Evolutionary conservation across 2,113 vertebrate genomes (phyloP).

Genomic region (Campylorhamphus procurvoides): DNA sequence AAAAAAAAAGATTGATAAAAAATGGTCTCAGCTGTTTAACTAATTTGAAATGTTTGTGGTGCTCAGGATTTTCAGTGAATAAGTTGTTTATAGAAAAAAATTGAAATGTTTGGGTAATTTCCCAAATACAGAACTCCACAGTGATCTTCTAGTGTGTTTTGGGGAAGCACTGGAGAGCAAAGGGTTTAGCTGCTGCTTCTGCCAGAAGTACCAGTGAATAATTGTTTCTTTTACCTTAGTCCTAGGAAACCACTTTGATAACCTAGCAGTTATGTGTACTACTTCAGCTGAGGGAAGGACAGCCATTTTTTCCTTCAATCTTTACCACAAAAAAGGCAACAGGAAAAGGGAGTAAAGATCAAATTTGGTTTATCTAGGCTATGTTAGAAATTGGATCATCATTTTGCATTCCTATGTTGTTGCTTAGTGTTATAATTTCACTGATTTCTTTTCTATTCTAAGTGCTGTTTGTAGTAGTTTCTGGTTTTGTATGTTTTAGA

Average conservation of each 20-base stretch:
- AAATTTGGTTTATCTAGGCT: not conserved
- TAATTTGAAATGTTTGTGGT: not conserved
- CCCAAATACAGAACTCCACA: not conserved
- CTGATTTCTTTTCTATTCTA: not conserved
- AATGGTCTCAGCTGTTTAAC: not conserved
- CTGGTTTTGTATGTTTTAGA: not conserved
- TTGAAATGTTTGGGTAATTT: not conserved
- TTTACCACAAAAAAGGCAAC: not conserved
- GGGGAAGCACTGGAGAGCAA: not conserved
- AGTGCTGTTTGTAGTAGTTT: not conserved
- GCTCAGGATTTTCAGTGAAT: not conserved
- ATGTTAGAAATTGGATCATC: not conserved
- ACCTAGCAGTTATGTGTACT: not conserved
- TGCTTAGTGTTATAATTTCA: not conserved
- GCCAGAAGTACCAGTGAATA: not conserved
- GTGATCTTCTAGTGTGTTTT: not conserved
- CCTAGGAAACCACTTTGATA: not conserved
- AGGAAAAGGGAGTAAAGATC: not conserved
- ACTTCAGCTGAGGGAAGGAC: not conserved
- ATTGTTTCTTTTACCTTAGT: not conserved
- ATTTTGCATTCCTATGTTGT: not conserved
- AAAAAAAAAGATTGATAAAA: not conserved
- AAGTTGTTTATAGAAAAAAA: not conserved
- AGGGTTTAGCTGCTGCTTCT: not conserved
- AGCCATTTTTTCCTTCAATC: not conserved